Evolutionary conservation across 2,888 invertebrate species (phyloP).

Genomic region (Pseudoips prasinana): DNA sequence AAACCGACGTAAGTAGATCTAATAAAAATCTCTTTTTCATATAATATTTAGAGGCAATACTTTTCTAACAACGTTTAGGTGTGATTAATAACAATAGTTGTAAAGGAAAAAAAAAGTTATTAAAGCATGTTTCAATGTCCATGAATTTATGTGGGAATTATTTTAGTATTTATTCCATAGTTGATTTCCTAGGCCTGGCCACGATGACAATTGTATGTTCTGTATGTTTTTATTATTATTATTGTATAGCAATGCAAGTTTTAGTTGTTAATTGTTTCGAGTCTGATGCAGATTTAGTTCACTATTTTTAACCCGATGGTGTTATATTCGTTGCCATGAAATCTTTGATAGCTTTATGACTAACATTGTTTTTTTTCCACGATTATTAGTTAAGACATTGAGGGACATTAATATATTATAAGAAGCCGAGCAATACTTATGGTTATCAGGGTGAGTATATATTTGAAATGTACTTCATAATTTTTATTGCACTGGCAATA

Average conservation of each 20-base stretch:
- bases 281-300: constrained; percentile 78
- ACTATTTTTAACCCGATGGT: constrained; percentile 24
- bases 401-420: constrained; percentile 7
- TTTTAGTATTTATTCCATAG: constrained; percentile 62
- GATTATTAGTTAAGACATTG: constrained; percentile 10
- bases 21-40: constrained; percentile 66
- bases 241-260: constrained; percentile 66
- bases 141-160: constrained; percentile 52
- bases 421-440: constrained; percentile 34
- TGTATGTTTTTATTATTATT: constrained; percentile 49
- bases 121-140: constrained; percentile 54
- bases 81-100: constrained; percentile 74
- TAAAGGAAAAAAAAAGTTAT: constrained; percentile 56
- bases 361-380: constrained; percentile 18
- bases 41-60: constrained; percentile 77
- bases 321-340: constrained; percentile 47
- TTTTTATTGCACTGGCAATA: constrained; percentile 6
- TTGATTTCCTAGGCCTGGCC: constrained; percentile 56
- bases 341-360: constrained; percentile 30
- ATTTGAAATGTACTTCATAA: constrained; percentile 7
- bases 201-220: constrained; percentile 62
- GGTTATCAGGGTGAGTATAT: constrained; percentile 19
- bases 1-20: constrained; percentile 67
- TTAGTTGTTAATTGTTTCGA: constrained; percentile 49
- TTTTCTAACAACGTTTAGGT: constrained; percentile 78